Base-by-base conservation (phyloP, 2,888 invertebrate genomes). In the Cosmopolites sordidus region DNA sequence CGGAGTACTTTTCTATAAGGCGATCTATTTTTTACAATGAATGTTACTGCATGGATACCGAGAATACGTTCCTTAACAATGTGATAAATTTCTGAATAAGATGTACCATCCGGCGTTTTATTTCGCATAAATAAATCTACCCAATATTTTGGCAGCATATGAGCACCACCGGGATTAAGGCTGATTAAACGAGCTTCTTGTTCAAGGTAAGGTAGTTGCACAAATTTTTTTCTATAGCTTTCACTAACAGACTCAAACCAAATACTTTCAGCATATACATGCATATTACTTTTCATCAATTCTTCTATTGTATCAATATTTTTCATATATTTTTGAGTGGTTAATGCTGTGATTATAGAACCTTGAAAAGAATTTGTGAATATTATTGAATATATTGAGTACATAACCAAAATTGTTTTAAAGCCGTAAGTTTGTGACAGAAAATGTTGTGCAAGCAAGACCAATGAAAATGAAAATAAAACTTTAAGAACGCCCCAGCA, bases 301-400 rank as follows among this genome's bases (percentile, higher is more conserved):
- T 22, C 55, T 2, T 51, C 44, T 1, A 55, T 51, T 11, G 55
- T 47, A 11, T 55, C 48, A 16, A 55, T 51, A 22, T 47, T 30
- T 30, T 40, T 38, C 8, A 6, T 22, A 22, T 30, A 43, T 27
- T 30, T 51, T 3, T 46, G 55, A 11, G 48, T 41, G 11, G 55
- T 55, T 9, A 55, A 14, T 6, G 55, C 51, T 11, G 51, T 51
- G 3, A 55, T 55, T 1, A 55, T 38, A 4, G 44, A 37, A 6
- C 51, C 48, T 55, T 55, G 55, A 40, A 55, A 55, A 1, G 40
- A 22, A 8, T 43, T 55, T 16, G 29, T 18, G 22, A 47, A 48
- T 14, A 48, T 44, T 1, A 48, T 29, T 8, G 15, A 6, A 39
- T 43, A 54, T 3, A 48, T 4, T 8, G 37, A 39, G 15, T 16